phyloP scores from a whole-genome alignment of 1,140 invertebrate genomes.

The Drosophila gunungcola region DNA sequence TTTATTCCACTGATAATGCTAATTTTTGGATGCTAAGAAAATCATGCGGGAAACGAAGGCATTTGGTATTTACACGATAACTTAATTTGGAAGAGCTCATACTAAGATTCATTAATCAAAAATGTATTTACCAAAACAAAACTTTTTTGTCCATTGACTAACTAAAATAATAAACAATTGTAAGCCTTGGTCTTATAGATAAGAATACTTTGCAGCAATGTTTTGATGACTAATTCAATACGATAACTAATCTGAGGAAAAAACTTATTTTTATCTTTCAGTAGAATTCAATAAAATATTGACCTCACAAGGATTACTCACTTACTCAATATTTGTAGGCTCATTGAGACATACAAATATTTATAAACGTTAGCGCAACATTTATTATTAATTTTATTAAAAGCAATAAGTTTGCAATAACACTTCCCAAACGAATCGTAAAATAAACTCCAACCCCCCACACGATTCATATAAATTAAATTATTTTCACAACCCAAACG shows the following conservation, averaged over 20 bases:
- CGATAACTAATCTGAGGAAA: neutral
- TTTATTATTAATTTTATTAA: neutral
- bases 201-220: neutral
- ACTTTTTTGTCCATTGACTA: neutral
- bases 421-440: neutral
- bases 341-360: neutral
- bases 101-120: neutral
- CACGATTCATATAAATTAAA: constrained; percentile 5
- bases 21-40: constrained; percentile 1
- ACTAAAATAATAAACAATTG: neutral
- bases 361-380: neutral
- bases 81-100: neutral
- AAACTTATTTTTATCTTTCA: neutral
- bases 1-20: constrained; percentile 3
- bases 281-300: neutral
- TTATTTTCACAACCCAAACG: neutral
- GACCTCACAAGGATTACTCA: neutral
- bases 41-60: constrained; percentile 8
- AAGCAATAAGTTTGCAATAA: neutral
- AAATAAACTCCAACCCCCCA: constrained; percentile 5
- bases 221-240: constrained; percentile 10
- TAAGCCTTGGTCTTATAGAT: no score
- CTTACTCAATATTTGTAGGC: no score
- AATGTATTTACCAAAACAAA: neutral
- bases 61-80: neutral